phyloP scores from a whole-genome alignment of 92 coral and sea anemone genomes.

The Heliopora coerulea region DNA sequence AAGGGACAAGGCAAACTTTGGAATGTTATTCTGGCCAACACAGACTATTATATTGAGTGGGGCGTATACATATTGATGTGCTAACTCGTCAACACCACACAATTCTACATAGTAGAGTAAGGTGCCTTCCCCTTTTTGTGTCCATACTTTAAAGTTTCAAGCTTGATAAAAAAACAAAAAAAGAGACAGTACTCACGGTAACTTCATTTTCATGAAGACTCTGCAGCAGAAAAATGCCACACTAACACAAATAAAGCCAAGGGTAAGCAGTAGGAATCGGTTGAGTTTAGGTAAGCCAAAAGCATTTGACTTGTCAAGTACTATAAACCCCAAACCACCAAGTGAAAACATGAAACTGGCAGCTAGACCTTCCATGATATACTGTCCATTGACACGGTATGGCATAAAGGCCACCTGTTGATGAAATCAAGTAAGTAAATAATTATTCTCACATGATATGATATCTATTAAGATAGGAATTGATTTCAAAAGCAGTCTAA shows the following conservation, averaged over 20 bases:
- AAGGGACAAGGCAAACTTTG: no score
- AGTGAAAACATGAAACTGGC: constrained; percentile 96
- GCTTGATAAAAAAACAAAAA: no score
- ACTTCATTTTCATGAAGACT: constrained; percentile 97
- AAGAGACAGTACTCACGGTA: constrained; percentile 74
- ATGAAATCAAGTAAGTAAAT: neutral
- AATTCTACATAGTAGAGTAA: no score
- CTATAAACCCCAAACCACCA: constrained; percentile 96
- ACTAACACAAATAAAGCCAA: constrained; percentile 84
- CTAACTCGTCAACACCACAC: no score
- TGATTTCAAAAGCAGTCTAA: no score
- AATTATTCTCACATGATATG: no score
- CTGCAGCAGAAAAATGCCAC: constrained; percentile 95
- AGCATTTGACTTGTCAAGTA: constrained; percentile 95
- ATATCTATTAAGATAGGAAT: no score
- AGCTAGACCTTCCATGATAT: constrained; percentile 99
- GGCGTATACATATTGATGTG: no score
- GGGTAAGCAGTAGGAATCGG: constrained; percentile 76
- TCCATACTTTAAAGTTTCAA: no score
- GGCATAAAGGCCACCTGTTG: constrained; percentile 98
- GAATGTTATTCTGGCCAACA: no score
- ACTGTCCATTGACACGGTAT: constrained; percentile 97
- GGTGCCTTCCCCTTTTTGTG: no score
- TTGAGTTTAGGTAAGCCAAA: constrained; percentile 93
- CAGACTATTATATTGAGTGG: no score